These are phyloP conservation scores for Drosophila saltans DNA, from an alignment of 1,140 invertebrate genomes.

Conservation along the genomic window DNA sequence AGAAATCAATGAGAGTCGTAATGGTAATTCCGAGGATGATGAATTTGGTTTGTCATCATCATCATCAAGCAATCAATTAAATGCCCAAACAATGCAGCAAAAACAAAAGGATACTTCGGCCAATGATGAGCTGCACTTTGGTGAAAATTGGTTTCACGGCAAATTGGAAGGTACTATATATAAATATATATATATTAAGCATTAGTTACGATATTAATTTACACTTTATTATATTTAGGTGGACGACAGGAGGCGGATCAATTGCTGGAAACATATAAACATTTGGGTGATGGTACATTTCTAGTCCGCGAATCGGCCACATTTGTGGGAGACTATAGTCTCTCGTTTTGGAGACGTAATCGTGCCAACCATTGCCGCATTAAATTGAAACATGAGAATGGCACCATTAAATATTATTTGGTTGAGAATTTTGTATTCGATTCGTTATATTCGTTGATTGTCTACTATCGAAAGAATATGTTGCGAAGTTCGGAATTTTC, in stretches of 20 bases:
- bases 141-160: conserved; percentile 98
- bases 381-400: conserved; percentile 93
- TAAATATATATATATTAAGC: too few relatives aligned
- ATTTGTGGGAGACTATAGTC: conserved; percentile 97
- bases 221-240: conserved; percentile 56
- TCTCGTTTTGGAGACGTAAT: conserved; percentile 96
- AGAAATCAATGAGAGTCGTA: conserved; percentile 76
- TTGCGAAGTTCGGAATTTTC: conserved; percentile 94
- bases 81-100: conserved; percentile 62
- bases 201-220: too few relatives aligned
- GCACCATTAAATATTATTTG: conserved; percentile 95
- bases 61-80: conserved; percentile 48
- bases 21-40: conserved; percentile 86
- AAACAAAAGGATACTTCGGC: conserved; percentile 76
- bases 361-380: conserved; percentile 97
- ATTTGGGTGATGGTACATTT: conserved; percentile 97
- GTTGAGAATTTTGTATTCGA: conserved; percentile 96
- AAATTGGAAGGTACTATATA: conserved; percentile 86
- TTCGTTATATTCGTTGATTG: conserved; percentile 96
- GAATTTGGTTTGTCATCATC: conserved; percentile 76
- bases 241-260: conserved; percentile 89
- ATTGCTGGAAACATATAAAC: conserved; percentile 89
- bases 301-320: conserved; percentile 97
- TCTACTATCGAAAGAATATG: conserved; percentile 94
- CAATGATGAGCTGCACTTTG: conserved; percentile 95